These are phyloP conservation scores for Papilio glaucus DNA, from an alignment of 1,140 invertebrate species.

Conservation along the genomic window DNA sequence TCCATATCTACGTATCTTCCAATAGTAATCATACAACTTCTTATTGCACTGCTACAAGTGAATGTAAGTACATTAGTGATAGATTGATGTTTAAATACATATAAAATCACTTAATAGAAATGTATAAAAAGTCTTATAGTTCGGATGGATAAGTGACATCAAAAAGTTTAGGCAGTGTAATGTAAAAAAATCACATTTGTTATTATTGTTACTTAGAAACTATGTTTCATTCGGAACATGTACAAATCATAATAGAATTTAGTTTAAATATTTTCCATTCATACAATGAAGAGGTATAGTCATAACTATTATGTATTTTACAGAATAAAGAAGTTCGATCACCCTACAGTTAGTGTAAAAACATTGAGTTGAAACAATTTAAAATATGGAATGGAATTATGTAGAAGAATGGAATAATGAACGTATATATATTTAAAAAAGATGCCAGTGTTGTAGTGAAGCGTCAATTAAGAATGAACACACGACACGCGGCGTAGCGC, in stretches of 20 bases:
- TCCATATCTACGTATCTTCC: no score
- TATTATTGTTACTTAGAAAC: neutral
- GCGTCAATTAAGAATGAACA: no score
- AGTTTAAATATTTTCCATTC: neutral
- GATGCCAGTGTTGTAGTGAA: neutral
- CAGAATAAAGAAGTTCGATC: neutral
- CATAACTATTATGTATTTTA: constrained; percentile 2
- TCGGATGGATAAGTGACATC: constrained; percentile 9
- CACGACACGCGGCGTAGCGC: neutral
- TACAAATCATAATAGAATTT: neutral
- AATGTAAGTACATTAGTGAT: neutral
- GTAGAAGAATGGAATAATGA: constrained; percentile 6
- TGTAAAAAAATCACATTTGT: constrained; percentile 1
- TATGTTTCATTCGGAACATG: neutral
- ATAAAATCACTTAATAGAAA: neutral
- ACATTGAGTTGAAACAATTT: neutral
- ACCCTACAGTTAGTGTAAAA: constrained; percentile 6
- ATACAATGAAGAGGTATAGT: neutral
- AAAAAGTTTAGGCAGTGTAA: neutral
- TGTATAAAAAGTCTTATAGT: constrained; percentile 9
- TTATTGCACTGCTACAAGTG: neutral
- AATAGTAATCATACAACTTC: neutral
- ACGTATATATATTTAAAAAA: neutral
- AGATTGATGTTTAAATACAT: neutral
- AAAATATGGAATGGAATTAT: constrained; percentile 24